phyloP scores from a whole-genome alignment of 2,113 vertebrate genomes.

The Beaufortia kweichowensis region DNA sequence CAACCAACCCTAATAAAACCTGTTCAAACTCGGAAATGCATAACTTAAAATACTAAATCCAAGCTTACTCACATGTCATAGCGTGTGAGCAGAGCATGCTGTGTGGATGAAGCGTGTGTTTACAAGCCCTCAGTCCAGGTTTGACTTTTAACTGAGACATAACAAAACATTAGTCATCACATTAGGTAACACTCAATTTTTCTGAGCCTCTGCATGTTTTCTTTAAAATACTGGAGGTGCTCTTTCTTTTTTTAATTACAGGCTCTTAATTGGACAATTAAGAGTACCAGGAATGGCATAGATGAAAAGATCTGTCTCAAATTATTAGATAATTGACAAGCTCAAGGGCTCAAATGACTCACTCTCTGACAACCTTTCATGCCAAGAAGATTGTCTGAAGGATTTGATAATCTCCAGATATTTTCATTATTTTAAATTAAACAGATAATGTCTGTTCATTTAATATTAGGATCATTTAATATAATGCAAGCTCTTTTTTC shows the following conservation, averaged over 20 bases:
- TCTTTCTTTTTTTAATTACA: background rate
- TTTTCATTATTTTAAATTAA: background rate
- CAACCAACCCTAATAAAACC: background rate
- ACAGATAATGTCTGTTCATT: no score
- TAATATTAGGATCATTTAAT: no score
- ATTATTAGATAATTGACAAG: background rate
- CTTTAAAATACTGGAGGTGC: background rate
- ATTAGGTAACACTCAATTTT: slow-evolving; percentile 10
- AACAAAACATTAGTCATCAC: slow-evolving; percentile 24
- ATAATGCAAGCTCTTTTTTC: no score
- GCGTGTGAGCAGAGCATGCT: background rate
- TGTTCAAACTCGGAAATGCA: background rate
- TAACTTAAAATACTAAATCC: background rate
- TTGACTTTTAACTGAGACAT: slow-evolving; percentile 40
- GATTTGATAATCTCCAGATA: background rate
- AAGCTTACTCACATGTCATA: background rate
- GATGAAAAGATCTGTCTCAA: background rate
- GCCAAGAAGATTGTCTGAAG: background rate
- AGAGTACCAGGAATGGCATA: background rate
- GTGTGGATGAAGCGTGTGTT: background rate
- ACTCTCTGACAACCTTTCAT: background rate
- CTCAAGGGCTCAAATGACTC: background rate
- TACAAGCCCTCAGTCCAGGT: slow-evolving; percentile 36
- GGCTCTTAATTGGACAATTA: slow-evolving; percentile 22
- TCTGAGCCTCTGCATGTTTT: background rate